These are phyloP conservation scores for Rhynchopsitta pachyrhyncha DNA, from an alignment of 2,113 vertebrate species.

Conservation along the genomic window DNA sequence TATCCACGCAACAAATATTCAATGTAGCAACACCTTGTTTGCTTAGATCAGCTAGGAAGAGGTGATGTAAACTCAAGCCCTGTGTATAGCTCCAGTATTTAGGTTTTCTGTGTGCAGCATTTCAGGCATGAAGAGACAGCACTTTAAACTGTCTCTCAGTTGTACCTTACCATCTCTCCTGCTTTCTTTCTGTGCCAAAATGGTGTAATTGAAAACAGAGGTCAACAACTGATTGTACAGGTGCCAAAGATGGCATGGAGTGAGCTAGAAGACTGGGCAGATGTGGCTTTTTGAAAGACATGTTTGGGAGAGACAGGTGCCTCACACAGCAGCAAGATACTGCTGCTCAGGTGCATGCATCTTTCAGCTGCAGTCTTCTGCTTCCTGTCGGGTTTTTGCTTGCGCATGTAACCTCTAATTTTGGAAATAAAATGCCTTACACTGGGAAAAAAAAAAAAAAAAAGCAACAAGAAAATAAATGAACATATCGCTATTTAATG, in stretches of 20 bases:
- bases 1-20: neutral
- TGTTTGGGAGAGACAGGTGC: conserved; percentile 46
- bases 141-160: neutral
- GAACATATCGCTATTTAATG: conserved; percentile 21
- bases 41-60: neutral
- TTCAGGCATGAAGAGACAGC: neutral
- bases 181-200: conserved; percentile 1
- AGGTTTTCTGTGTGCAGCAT: neutral
- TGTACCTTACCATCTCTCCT: neutral
- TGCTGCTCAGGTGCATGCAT: conserved; percentile 17
- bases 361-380: conserved; percentile 19
- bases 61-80: neutral
- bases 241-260: conserved; percentile 16
- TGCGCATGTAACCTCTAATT: conserved; percentile 22
- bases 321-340: neutral
- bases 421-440: conserved; percentile 8
- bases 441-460: neutral
- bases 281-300: neutral
- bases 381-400: neutral
- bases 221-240: conserved; percentile 38
- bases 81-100: neutral
- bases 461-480: neutral
- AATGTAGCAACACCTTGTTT: neutral
- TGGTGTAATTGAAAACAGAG: conserved; percentile 34
- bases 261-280: neutral